A percentile compares a stretch with the other conserved stretches of the same genome.
These are phyloP conservation scores for Volucella inanis DNA, from an alignment of 2,888 invertebrate genomes.

Conservation along the genomic window DNA sequence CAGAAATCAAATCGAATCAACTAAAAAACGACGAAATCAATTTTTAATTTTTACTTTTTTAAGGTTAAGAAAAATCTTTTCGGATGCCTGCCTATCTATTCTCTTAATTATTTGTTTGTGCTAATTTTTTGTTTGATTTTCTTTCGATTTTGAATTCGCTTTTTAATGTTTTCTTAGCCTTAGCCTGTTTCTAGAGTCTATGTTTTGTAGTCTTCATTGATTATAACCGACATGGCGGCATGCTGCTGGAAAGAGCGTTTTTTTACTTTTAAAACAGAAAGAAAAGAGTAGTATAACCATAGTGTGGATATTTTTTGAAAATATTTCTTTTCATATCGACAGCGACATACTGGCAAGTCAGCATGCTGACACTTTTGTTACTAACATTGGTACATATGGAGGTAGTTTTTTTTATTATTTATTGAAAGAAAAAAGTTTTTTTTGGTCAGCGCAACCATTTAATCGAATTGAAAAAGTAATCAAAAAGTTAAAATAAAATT, in stretches of 20 bases:
- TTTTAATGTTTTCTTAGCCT: neutral
- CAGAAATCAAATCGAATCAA: neutral
- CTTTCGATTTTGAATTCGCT: constrained; percentile 20
- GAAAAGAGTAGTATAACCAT: constrained; percentile 10
- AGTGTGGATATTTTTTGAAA: neutral
- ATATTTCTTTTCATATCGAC: no score
- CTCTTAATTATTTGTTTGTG: neutral
- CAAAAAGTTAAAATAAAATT: constrained; percentile 5
- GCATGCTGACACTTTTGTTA: constrained; percentile 1
- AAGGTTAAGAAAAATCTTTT: constrained; percentile 32
- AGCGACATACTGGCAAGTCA: neutral
- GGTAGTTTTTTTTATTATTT: neutral
- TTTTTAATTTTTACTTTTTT: constrained; percentile 42
- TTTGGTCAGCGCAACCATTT: constrained; percentile 3
- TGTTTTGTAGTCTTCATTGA: constrained; percentile 27
- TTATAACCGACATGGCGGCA: constrained; percentile 43
- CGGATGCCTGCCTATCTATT: neutral
- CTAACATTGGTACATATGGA: neutral
- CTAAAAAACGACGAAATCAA: constrained; percentile 1
- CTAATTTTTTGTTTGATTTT: constrained; percentile 35
- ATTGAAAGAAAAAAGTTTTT: neutral
- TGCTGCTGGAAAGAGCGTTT: constrained; percentile 21
- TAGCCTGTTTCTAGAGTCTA: no score
- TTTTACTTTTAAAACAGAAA: neutral
- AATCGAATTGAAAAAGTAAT: constrained; percentile 25